A percentile compares a stretch with the other conserved stretches of the same genome.
These are phyloP conservation scores for Pseudopodoces humilis DNA, from an alignment of 2,113 vertebrate genomes.

Conservation along the genomic window DNA sequence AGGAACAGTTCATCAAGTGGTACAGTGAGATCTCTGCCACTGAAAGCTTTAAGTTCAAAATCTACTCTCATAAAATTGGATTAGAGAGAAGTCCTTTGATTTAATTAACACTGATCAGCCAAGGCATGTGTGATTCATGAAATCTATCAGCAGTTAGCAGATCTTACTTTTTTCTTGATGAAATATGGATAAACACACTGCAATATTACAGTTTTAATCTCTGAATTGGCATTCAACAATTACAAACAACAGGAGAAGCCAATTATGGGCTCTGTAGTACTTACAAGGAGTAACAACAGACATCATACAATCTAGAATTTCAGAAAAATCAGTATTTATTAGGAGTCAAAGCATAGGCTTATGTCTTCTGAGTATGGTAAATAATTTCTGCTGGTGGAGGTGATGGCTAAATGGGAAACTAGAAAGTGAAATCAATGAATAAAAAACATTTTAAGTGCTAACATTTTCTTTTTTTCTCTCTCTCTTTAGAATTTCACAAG, in stretches of 20 bases:
- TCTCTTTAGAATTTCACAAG: constrained; percentile 74
- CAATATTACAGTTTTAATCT: not conserved
- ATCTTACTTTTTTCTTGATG: not conserved
- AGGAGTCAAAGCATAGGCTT: not conserved
- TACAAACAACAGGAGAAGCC: not conserved
- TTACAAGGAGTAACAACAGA: not conserved
- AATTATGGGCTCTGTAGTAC: not conserved
- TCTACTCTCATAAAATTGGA: not conserved
- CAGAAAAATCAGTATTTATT: not conserved
- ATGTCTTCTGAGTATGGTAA: not conserved
- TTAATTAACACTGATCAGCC: not conserved
- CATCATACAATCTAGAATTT: not conserved
- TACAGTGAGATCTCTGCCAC: not conserved
- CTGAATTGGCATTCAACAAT: not conserved
- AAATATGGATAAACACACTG: not conserved
- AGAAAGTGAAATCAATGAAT: not conserved
- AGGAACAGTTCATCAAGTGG: not conserved
- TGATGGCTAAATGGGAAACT: not conserved
- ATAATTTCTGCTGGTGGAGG: not conserved
- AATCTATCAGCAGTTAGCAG: not conserved
- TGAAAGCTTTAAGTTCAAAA: not conserved
- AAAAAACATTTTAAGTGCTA: not conserved
- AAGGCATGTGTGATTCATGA: not conserved
- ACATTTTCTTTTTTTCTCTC: not conserved
- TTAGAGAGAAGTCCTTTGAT: not conserved